A percentile compares a stretch with the other conserved stretches of the same genome.
These are phyloP conservation scores for Himalopsyche phryganea DNA, from an alignment of 1,140 invertebrate species.

Conservation along the genomic window DNA sequence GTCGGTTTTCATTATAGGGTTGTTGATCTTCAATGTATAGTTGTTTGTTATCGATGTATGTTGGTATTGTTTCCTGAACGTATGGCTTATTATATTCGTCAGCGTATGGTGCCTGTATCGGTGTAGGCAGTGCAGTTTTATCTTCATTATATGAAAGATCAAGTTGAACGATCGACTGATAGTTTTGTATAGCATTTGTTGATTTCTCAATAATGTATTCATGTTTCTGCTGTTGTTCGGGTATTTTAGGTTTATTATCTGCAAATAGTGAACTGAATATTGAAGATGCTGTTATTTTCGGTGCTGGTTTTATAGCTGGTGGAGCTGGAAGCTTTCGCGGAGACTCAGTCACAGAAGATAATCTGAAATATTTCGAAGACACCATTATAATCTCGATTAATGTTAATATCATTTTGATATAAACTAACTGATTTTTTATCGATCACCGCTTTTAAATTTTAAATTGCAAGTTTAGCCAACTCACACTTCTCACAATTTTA, in stretches of 20 bases:
- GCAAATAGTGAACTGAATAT: constrained; percentile 7
- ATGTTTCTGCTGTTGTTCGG: neutral
- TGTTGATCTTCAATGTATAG: neutral
- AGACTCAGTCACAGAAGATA: constrained; percentile 30
- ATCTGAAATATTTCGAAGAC: constrained; percentile 21
- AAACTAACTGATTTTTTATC: too few species aligned
- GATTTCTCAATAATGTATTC: constrained; percentile 11
- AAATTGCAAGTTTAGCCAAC: too few species aligned
- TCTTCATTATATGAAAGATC: too few species aligned
- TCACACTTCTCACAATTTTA: too few species aligned
- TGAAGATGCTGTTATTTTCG: neutral
- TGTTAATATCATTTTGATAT: too few species aligned
- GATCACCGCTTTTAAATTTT: too few species aligned
- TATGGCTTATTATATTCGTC: too few species aligned
- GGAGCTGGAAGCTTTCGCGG: constrained; percentile 28
- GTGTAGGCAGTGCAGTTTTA: too few species aligned
- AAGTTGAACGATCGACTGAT: too few species aligned
- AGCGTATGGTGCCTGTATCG: too few species aligned
- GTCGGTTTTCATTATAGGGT: neutral
- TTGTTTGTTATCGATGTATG: neutral
- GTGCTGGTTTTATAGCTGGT: neutral
- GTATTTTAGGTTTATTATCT: neutral
- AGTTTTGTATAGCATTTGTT: too few species aligned
- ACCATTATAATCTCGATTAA: neutral
- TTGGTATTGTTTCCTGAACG: constrained; percentile 4